Evolutionary conservation across 1,140 invertebrate species (phyloP).

Genomic region (Neotoxoptera formosana): DNA sequence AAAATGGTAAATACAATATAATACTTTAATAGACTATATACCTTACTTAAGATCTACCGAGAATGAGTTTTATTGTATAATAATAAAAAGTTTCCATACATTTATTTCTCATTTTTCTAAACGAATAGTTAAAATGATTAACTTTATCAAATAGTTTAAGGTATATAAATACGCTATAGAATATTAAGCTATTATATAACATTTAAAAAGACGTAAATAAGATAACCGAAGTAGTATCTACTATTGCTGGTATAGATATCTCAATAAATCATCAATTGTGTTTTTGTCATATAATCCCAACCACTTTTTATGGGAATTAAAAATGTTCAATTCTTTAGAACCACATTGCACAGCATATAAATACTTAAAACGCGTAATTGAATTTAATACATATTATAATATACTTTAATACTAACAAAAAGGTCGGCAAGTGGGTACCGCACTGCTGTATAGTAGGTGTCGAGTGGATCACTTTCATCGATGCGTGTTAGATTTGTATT

Average conservation of each 20-base stretch:
- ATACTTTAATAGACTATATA: slow-evolving; percentile 16
- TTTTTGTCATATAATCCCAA: slow-evolving; percentile 6
- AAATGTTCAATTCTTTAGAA: background rate
- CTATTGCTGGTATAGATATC: background rate
- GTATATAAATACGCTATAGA: background rate
- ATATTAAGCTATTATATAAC: slow-evolving; percentile 19
- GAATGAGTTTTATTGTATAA: background rate
- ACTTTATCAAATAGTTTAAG: background rate
- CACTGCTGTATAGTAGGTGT: too few relatives aligned
- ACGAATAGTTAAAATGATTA: background rate
- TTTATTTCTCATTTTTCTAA: background rate
- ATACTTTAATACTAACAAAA: background rate
- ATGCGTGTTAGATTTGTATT: too few relatives aligned
- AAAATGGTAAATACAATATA: background rate
- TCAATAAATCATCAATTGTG: slow-evolving; percentile 12
- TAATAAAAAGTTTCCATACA: slow-evolving; percentile 12
- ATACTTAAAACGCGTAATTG: background rate
- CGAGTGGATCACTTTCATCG: too few relatives aligned
- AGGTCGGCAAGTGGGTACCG: too few relatives aligned
- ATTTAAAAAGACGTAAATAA: slow-evolving; percentile 19
- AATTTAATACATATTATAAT: background rate
- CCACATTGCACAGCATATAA: background rate
- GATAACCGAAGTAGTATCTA: background rate
- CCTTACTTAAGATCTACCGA: background rate
- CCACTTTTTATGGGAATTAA: background rate